phyloP scores from a whole-genome alignment of 2,113 vertebrate genomes.

The Toxotes jaculatrix region DNA sequence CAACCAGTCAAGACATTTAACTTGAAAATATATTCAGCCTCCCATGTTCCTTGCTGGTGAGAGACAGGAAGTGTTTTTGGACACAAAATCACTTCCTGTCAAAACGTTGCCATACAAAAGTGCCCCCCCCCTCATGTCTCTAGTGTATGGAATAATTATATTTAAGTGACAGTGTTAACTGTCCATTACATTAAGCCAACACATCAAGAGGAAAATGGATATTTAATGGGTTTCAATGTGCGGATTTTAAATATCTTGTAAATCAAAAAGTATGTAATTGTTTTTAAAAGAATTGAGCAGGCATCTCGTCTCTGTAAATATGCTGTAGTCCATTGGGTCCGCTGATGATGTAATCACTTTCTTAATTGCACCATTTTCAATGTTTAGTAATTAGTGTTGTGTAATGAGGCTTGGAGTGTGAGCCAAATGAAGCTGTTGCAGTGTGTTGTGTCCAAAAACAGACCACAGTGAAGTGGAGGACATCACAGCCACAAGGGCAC shows the following conservation, averaged over 20 bases:
- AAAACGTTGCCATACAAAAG: background rate
- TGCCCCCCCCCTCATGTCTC: background rate
- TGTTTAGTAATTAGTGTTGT: constrained; percentile 83
- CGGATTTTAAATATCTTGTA: constrained; percentile 42
- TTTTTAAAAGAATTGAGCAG: constrained; percentile 66
- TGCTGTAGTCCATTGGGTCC: constrained; percentile 74
- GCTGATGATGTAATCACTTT: constrained; percentile 80
- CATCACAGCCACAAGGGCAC: constrained; percentile 59
- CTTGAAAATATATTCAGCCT: background rate
- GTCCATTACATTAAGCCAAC: constrained; percentile 61
- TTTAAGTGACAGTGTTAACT: constrained; percentile 62
- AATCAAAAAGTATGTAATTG: constrained; percentile 73
- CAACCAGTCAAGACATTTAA: background rate
- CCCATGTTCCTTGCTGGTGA: background rate
- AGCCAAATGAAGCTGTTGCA: constrained; percentile 78
- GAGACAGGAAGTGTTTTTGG: background rate
- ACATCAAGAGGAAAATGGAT: constrained; percentile 65
- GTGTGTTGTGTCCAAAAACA: constrained; percentile 60
- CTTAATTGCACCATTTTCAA: constrained; percentile 84
- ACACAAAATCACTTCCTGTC: too few relatives aligned
- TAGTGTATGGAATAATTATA: constrained; percentile 41
- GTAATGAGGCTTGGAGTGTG: constrained; percentile 70
- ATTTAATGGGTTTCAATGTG: constrained; percentile 67
- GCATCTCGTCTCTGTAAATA: constrained; percentile 75
- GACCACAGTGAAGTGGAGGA: constrained; percentile 64